Conservation (phyloP, 2,797 vertebrate genomes). For the Sciurus vulgaris region DNA sequence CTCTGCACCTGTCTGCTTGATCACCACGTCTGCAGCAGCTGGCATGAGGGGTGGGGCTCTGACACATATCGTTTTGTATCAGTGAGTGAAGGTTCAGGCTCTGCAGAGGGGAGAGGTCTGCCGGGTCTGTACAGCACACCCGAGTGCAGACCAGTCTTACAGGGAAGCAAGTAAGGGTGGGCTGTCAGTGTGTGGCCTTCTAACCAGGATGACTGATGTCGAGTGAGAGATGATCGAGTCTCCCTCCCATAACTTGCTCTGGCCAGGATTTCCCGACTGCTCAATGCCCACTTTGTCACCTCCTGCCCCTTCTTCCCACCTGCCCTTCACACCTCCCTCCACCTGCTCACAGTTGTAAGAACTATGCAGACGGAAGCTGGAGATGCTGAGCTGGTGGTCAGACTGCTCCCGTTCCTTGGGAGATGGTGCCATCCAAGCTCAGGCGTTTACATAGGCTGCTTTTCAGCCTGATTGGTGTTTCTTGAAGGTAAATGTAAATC, state of each 20-base stretch:
- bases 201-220: neutral
- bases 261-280: neutral
- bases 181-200: neutral
- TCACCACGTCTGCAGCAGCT: neutral
- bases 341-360: neutral
- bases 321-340: neutral
- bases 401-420: neutral
- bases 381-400: neutral
- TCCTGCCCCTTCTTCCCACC: neutral
- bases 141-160: neutral
- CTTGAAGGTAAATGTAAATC: neutral
- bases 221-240: neutral
- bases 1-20: neutral
- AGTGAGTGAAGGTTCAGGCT: neutral
- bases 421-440: neutral
- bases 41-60: neutral
- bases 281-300: neutral
- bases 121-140: neutral
- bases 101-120: neutral
- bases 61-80: neutral
- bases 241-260: neutral
- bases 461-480: constrained; percentile 1
- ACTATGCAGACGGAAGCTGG: neutral
- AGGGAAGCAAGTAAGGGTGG: neutral
- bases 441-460: neutral